phyloP scores from a whole-genome alignment of 2,888 invertebrate genomes.

The Tinea semifulvella region DNA sequence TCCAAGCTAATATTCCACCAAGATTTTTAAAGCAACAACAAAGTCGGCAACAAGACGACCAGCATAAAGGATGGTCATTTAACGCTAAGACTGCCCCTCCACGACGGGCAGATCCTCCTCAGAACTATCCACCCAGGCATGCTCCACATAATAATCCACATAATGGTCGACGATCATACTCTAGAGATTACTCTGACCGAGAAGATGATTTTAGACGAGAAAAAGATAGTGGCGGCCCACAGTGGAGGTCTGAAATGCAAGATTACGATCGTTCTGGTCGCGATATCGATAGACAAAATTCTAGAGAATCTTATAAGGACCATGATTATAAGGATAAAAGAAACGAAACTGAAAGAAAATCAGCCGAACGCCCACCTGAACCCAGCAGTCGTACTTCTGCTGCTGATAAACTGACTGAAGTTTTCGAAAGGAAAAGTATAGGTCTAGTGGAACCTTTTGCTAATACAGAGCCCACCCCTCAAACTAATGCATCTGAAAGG shows the following conservation, averaged over 20 bases:
- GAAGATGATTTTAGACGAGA: constrained; percentile 57
- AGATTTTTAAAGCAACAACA: constrained; percentile 83
- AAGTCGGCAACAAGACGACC: constrained; percentile 46
- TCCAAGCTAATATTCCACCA: constrained; percentile 86
- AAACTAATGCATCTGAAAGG: constrained; percentile 53
- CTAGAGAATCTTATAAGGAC: constrained; percentile 63
- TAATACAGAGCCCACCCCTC: constrained; percentile 36
- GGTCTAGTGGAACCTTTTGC: constrained; percentile 44
- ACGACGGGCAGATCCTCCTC: constrained; percentile 44
- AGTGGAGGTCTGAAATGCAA: constrained; percentile 62
- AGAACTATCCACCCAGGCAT: constrained; percentile 51
- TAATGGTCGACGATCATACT: constrained; percentile 54
- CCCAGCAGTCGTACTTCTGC: constrained; percentile 45
- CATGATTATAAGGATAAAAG: constrained; percentile 58
- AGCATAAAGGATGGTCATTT: constrained; percentile 55
- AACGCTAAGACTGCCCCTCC: constrained; percentile 41
- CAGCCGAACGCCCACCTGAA: constrained; percentile 40
- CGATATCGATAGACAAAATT: constrained; percentile 55
- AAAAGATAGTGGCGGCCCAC: constrained; percentile 51
- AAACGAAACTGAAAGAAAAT: constrained; percentile 56
- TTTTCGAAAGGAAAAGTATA: constrained; percentile 58
- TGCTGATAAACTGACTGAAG: constrained; percentile 57
- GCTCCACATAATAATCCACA: constrained; percentile 46
- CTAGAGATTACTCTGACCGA: constrained; percentile 37
- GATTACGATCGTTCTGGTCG: constrained; percentile 52